Percentiles rank a stretch among this genome's conserved stretches.
Conservation (phyloP, 2,113 vertebrate genomes). For the Colaptes auratus region DNA sequence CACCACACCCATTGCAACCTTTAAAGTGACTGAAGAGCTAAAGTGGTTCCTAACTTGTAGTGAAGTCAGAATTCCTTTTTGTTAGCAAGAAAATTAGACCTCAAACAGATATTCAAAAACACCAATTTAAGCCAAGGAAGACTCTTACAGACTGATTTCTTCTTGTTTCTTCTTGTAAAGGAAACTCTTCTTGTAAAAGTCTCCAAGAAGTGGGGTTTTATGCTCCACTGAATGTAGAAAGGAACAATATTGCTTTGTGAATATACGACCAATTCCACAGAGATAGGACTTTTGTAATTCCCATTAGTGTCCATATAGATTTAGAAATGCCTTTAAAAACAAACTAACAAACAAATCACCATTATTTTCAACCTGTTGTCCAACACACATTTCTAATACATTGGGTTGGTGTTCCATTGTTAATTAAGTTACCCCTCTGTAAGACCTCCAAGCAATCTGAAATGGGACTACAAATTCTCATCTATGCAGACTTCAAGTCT, state of each 20-base stretch:
- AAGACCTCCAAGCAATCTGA: constrained; percentile 12
- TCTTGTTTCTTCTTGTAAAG: not conserved
- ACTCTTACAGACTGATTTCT: not conserved
- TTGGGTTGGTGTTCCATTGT: not conserved
- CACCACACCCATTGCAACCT: not conserved
- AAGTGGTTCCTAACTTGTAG: not conserved
- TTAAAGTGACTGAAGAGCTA: not conserved
- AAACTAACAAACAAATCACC: no score
- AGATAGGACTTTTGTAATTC: not conserved
- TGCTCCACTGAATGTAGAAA: not conserved
- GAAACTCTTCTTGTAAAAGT: not conserved
- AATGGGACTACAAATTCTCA: constrained; percentile 9
- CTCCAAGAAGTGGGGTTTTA: not conserved
- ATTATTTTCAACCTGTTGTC: not conserved
- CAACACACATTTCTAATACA: not conserved
- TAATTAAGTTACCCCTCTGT: not conserved
- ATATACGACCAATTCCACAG: not conserved
- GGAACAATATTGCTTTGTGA: not conserved
- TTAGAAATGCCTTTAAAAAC: not conserved
- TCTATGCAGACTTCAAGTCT: not conserved
- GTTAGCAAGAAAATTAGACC: not conserved
- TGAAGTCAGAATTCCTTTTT: not conserved
- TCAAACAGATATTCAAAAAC: not conserved
- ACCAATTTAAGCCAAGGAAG: not conserved
- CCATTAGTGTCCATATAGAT: not conserved